Evolutionary conservation across 2,888 invertebrate genomes (phyloP), one percentile per base, ranked within the genome.

Genomic region (Camponotus fellah): DNA sequence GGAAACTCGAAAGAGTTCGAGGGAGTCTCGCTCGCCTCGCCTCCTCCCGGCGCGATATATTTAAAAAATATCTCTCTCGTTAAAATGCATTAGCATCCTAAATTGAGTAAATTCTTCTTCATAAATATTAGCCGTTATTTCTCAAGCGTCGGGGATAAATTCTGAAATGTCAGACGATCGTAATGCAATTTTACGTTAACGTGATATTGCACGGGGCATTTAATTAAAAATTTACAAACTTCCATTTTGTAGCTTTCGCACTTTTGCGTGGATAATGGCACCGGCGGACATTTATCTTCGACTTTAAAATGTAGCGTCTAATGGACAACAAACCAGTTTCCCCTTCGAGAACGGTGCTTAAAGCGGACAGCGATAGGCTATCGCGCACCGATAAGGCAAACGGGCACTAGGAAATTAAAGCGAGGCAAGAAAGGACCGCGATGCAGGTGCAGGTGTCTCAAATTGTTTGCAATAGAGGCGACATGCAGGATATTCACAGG

Each of bases 391-490:
- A 80, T 80, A 80, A 71, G 17, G 46, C 32, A 21, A 60, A 34
- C 5, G 69, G 26, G 58, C 32, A 43, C 14, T 14, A 21, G 34
- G 32, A 58, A 69, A 21, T 58, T 46, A 34, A 37, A 76, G 49
- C 49, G 26, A 26, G 49, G 40, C 53, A 65, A 17, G 66, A 34
- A 69, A 68, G 34, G 12, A 37, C n/a, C 58, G 60, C 46, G 46
- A 46, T 60, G 26, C 58, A 34, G 32, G 58, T n/a, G 71, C 79
- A 80, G 79, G 79, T 80, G 79, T 56, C 46, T 58, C 34, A 37
- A 71, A 71, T 80, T 71, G 79, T 80, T 71, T 62, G 79, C 60
- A 71, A 80, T 60, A 79, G 71, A 58, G 46, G 79, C 71, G 60
- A 80, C 79, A 58, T 46, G n/a, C 71, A 71, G 71, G 58, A 58